Percentiles rank a stretch among this genome's conserved stretches.
Evolutionary conservation across 2,113 vertebrate genomes (phyloP).

Genomic region (Nipponia nippon): DNA sequence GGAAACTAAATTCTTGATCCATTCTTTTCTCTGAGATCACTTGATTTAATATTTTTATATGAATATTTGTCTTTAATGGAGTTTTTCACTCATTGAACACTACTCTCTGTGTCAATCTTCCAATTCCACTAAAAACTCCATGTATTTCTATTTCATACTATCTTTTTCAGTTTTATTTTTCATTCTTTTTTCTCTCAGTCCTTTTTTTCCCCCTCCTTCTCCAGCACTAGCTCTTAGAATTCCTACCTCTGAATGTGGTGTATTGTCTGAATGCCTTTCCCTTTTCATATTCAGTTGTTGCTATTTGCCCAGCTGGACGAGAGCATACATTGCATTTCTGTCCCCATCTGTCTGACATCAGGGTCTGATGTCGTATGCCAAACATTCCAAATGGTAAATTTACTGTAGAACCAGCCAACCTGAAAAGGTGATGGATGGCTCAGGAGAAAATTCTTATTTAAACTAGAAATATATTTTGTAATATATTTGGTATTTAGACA

Average conservation of each 20-base stretch:
- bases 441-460: not conserved
- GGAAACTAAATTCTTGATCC: not conserved
- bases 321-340: not conserved
- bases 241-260: not conserved
- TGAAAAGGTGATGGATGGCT: not conserved
- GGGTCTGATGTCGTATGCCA: not conserved
- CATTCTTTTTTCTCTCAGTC: not conserved
- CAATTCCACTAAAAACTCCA: not conserved
- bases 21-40: not conserved
- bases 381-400: not conserved
- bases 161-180: not conserved
- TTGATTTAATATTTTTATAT: not conserved
- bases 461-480: not conserved
- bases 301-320: slow-evolving; percentile 38
- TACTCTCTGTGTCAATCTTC: not conserved
- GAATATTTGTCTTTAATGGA: not conserved
- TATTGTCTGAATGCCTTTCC: not conserved
- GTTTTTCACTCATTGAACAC: not conserved
- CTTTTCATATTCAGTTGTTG: not conserved
- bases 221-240: not conserved
- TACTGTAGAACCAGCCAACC: not conserved
- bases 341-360: not conserved
- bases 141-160: not conserved
- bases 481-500: not conserved
- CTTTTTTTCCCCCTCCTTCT: not conserved